phyloP scores from a whole-genome alignment of 2,797 vertebrate genomes.

The Phoeniculus purpureus region DNA sequence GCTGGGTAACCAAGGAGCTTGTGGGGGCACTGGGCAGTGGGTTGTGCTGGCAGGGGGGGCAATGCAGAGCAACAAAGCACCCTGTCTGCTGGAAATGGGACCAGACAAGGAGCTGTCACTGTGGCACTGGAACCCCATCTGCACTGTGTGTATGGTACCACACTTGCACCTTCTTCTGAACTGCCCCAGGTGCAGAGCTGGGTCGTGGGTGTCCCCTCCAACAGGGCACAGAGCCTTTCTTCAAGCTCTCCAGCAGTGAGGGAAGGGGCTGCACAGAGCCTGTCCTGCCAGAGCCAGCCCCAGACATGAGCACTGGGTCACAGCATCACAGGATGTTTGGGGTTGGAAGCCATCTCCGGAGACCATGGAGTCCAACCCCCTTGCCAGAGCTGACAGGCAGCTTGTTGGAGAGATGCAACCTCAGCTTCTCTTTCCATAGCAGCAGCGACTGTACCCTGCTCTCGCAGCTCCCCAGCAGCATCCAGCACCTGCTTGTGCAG shows the following conservation, averaged over 20 bases:
- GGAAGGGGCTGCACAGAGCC: not conserved
- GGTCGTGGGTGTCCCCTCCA: not conserved
- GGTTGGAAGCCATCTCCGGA: too few species aligned
- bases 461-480: not conserved
- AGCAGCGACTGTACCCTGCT: not conserved
- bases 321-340: too few species aligned
- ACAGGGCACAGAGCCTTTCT: not conserved
- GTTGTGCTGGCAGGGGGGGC: accelerated
- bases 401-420: not conserved
- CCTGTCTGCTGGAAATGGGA: not conserved
- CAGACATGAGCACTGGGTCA: too few species aligned
- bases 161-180: too few species aligned
- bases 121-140: accelerated
- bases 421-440: not conserved
- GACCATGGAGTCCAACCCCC: too few species aligned
- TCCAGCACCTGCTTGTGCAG: not conserved
- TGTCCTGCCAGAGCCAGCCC: not conserved
- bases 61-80: not conserved
- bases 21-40: not conserved
- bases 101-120: not conserved
- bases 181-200: not conserved
- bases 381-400: not conserved
- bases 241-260: not conserved
- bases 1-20: not conserved
- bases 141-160: not conserved